Evolutionary conservation across 2,888 invertebrate genomes (phyloP), one percentile per base, ranked within the genome.

Genomic region (Lasioglossum morio): DNA sequence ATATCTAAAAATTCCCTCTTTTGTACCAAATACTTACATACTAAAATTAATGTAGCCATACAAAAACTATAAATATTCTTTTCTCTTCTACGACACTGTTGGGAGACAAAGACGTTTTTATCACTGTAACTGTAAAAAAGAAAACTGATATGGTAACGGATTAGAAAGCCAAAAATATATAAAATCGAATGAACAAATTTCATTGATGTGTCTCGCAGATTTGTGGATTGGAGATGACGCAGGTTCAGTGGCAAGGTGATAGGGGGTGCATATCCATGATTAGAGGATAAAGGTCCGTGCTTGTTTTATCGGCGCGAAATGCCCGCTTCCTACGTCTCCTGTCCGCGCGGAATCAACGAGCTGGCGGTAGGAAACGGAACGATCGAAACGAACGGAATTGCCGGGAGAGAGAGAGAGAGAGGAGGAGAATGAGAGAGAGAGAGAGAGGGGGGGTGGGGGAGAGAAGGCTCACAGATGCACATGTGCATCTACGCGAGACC

Each of bases 401-500:
- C 14, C 23, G 53, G 23, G 30, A 27, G 70, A 14, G 53, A 77
- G 16, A 14, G 60, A 27, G 48, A n/a, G 48, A 53, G 78, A 16
- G n/a, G n/a, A n/a, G n/a, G n/a, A n/a, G n/a, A n/a, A n/a, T n/a
- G 60, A 27, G 48, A n/a, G 48, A 53, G 78, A 16, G n/a, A 40
- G n/a, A 34, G 2, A 16, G 69, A 16, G 40, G 23, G 48, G 30
- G 76, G 10, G 19, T 34, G 37, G 34, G 57, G 16, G 46, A 66
- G 66, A 72, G 79, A 57, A 72, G 73, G 81, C 74, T 81, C 74
- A 70, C 79, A 63, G 60, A 63, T 63, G 89, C 90, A 87, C 90
- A 89, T 86, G 86, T 87, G 89, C 85, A 82, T 77, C 86, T 87
- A 86, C 84, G 86, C 75, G 88, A 84, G 87, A 89, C 87, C 89